Evolutionary conservation across 2,888 invertebrate species (phyloP).

Genomic region (Lordiphosa fenestrarum): DNA sequence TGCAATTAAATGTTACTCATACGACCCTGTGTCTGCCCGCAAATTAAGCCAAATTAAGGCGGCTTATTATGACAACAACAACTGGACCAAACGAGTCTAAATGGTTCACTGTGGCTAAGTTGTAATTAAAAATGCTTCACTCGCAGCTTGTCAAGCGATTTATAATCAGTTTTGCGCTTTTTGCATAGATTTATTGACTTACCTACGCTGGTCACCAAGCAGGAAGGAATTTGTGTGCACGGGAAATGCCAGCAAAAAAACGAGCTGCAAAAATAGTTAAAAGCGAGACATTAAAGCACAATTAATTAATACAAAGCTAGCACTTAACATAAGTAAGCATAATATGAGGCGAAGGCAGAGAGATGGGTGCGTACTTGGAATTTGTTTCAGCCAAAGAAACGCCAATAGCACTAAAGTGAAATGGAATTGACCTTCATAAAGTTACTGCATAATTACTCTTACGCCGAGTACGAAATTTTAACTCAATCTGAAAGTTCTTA

Average conservation of each 20-base stretch:
- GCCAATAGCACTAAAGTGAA: too few species aligned
- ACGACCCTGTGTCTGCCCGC: conserved; percentile 69
- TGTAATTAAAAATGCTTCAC: conserved; percentile 58
- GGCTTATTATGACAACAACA: conserved; percentile 50
- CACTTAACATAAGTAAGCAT: conserved; percentile 55
- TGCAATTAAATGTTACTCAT: conserved; percentile 73
- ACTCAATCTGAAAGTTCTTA: too few species aligned
- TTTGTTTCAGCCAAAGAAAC: too few species aligned
- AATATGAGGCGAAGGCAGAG: conserved; percentile 3
- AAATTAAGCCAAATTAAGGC: conserved; percentile 64
- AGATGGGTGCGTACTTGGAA: background rate
- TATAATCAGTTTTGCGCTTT: conserved; percentile 58
- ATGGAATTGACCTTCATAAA: too few species aligned
- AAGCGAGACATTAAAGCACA: conserved; percentile 54
- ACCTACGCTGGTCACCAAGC: conserved; percentile 32
- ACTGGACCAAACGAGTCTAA: conserved; percentile 6
- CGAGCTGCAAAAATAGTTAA: conserved; percentile 51
- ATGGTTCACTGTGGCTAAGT: conserved; percentile 21
- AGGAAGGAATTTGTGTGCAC: conserved; percentile 60
- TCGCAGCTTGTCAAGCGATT: conserved; percentile 63
- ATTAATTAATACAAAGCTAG: conserved; percentile 66
- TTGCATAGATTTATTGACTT: conserved; percentile 71
- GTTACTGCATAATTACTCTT: too few species aligned
- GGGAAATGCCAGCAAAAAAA: conserved; percentile 55
- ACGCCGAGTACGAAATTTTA: too few species aligned